Conservation (phyloP, 2,797 vertebrate genomes). For the Alcedo atthis region DNA sequence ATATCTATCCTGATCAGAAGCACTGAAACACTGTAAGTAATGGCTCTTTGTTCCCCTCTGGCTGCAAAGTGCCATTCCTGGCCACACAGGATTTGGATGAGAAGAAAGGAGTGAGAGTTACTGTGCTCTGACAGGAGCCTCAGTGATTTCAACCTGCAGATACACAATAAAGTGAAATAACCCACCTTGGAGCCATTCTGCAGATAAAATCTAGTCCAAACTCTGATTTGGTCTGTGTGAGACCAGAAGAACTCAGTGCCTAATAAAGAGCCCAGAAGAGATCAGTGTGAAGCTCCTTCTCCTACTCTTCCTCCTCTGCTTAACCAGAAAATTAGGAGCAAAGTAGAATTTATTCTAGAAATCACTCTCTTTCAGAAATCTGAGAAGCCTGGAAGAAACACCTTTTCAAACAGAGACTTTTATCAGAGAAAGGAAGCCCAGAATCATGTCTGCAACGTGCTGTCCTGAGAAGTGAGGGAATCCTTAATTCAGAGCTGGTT, state of each 20-base stretch:
- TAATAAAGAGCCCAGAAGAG: background rate
- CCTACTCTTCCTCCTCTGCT: background rate
- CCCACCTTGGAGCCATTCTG: background rate
- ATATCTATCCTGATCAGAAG: slow-evolving; percentile 50
- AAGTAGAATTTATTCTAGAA: background rate
- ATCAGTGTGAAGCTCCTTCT: background rate
- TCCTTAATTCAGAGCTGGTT: background rate
- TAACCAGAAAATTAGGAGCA: background rate
- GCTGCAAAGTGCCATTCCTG: slow-evolving; percentile 12
- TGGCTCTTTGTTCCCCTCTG: slow-evolving; percentile 55
- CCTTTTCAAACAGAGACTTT: background rate
- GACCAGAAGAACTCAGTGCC: background rate
- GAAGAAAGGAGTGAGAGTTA: background rate
- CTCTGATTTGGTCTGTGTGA: background rate
- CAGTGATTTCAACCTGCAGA: slow-evolving; percentile 30
- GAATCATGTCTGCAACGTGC: background rate
- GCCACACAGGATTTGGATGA: background rate
- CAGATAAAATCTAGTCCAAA: background rate
- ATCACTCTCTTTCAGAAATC: background rate
- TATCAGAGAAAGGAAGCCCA: background rate
- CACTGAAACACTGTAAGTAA: background rate
- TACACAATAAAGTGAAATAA: background rate
- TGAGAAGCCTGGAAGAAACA: background rate
- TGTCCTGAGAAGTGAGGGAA: background rate
- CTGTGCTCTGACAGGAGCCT: background rate